These are phyloP conservation scores for Diachasmimorpha longicaudata DNA, from an alignment of 1,140 invertebrate genomes.

Conservation along the genomic window DNA sequence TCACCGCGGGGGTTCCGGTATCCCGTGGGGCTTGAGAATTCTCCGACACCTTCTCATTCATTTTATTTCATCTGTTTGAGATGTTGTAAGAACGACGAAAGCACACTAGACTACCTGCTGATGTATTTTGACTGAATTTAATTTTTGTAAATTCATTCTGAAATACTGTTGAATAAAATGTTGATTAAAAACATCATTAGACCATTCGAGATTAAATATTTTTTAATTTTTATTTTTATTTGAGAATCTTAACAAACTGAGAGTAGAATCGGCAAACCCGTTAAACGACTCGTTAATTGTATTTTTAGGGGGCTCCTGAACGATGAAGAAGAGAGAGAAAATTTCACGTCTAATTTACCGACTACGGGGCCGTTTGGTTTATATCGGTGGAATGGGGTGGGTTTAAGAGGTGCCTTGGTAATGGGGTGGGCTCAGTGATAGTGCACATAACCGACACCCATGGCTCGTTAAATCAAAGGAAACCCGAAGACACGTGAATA, in stretches of 20 bases:
- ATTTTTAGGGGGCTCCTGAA: conserved; percentile 53
- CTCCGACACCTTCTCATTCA: conserved; percentile 37
- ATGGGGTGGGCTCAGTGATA: conserved; percentile 45
- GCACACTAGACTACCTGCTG: background rate
- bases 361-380: conserved; percentile 50
- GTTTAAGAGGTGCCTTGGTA: no score
- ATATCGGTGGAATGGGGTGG: conserved; percentile 30
- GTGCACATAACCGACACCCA: conserved; percentile 53
- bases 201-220: conserved; percentile 41
- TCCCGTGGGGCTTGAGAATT: conserved; percentile 50
- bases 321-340: conserved; percentile 22
- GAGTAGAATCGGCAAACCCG: conserved; percentile 29
- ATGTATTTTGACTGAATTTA: background rate
- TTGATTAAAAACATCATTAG: background rate
- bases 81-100: background rate
- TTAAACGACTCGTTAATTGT: conserved; percentile 56
- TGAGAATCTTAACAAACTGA: background rate
- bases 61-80: conserved; percentile 9
- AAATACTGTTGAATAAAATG: background rate
- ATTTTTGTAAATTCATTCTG: background rate
- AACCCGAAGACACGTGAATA: conserved; percentile 40
- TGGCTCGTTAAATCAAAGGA: conserved; percentile 57
- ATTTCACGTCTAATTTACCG: conserved; percentile 49
- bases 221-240: background rate
- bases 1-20: conserved; percentile 51